Percentiles rank a stretch among this genome's conserved stretches.
These are phyloP conservation scores for Anthonomus grandis DNA, from an alignment of 1,140 invertebrate genomes.

Conservation along the genomic window DNA sequence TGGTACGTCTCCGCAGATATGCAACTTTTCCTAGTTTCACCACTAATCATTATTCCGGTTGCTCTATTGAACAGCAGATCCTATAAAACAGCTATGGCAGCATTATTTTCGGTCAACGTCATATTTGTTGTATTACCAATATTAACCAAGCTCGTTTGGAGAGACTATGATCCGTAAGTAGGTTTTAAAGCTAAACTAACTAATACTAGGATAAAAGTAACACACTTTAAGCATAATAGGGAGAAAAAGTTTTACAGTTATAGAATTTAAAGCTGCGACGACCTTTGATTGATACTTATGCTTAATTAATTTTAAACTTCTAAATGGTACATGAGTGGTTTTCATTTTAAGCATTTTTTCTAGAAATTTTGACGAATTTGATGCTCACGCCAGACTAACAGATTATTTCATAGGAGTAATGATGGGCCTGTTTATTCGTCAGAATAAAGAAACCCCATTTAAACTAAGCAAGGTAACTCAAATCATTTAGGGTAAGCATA, in stretches of 20 bases:
- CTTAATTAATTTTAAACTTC: background rate
- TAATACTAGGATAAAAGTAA: background rate
- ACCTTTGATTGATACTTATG: background rate
- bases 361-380: constrained; percentile 7
- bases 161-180: constrained; percentile 4
- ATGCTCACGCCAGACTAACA: constrained; percentile 2
- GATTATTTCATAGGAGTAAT: constrained; percentile 14
- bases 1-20: constrained; percentile 67
- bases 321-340: too few relatives aligned
- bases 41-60: constrained; percentile 51
- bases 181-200: background rate
- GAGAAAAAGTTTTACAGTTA: too few relatives aligned
- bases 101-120: background rate
- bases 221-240: too few relatives aligned
- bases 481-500: too few relatives aligned
- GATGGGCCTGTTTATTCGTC: background rate
- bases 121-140: background rate
- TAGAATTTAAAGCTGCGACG: too few relatives aligned
- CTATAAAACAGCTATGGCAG: background rate
- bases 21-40: constrained; percentile 64
- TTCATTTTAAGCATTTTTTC: too few relatives aligned
- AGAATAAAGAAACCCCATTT: too few relatives aligned
- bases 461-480: too few relatives aligned
- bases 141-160: background rate
- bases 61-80: constrained; percentile 5